These are phyloP conservation scores for Hylomyscus alleni DNA, from an alignment of 2,797 vertebrate species.

Conservation along the genomic window DNA sequence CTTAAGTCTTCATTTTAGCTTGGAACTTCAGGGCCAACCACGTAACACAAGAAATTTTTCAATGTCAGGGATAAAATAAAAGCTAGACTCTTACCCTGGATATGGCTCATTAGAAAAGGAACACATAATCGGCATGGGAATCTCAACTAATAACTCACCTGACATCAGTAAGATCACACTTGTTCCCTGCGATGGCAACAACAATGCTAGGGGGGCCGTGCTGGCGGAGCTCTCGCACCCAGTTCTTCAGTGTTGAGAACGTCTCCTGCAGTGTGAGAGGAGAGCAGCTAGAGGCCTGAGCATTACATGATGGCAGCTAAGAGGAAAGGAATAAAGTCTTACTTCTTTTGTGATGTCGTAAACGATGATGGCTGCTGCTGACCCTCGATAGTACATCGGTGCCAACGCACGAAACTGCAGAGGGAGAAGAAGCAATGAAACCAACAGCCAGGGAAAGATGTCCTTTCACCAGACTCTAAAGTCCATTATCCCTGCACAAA, in stretches of 20 bases:
- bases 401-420: slow-evolving; percentile 97
- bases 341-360: slow-evolving; percentile 99
- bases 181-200: slow-evolving; percentile 98
- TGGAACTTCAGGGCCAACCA: slow-evolving; percentile 53
- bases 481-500: slow-evolving; percentile 59
- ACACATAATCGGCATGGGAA: neutral
- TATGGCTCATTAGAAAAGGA: slow-evolving; percentile 50
- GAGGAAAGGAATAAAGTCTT: slow-evolving; percentile 72
- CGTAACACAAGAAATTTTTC: slow-evolving; percentile 57
- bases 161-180: slow-evolving; percentile 97
- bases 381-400: slow-evolving; percentile 99
- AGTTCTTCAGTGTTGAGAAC: slow-evolving; percentile 98
- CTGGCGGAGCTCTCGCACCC: slow-evolving; percentile 98
- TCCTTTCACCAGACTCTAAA: neutral
- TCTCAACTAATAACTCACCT: slow-evolving; percentile 89
- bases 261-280: slow-evolving; percentile 92
- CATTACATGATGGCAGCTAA: neutral
- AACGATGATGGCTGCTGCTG: slow-evolving; percentile 98
- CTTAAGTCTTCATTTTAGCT: slow-evolving; percentile 62
- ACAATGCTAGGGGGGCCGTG: slow-evolving; percentile 99
- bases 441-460: neutral
- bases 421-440: slow-evolving; percentile 63
- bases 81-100: slow-evolving; percentile 40
- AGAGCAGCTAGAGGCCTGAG: slow-evolving; percentile 17
- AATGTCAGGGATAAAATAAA: slow-evolving; percentile 66